These are phyloP conservation scores for Anomalospiza imberbis DNA, from an alignment of 2,797 vertebrate species.

Conservation along the genomic window DNA sequence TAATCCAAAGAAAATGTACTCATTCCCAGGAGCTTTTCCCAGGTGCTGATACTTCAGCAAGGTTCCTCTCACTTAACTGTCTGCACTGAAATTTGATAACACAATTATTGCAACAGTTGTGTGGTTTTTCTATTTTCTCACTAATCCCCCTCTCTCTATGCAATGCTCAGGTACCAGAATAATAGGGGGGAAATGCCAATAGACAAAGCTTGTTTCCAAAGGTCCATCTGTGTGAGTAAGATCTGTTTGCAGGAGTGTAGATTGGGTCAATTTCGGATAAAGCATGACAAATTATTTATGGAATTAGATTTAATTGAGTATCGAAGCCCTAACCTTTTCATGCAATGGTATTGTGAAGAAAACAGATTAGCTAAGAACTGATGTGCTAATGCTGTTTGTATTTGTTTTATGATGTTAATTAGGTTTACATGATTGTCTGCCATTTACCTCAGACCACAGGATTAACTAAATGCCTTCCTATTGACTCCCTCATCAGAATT, in stretches of 20 bases:
- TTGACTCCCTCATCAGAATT: conserved; percentile 22
- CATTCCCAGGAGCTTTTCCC: not conserved
- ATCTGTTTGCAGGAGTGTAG: not conserved
- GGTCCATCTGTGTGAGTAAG: not conserved
- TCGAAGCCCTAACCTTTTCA: not conserved
- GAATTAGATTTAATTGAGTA: not conserved
- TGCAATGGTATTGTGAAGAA: not conserved
- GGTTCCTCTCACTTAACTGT: not conserved
- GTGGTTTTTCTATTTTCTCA: not conserved
- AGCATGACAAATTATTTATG: not conserved
- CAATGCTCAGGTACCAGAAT: not conserved
- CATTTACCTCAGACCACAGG: conserved; percentile 35
- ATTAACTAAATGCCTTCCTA: conserved; percentile 32
- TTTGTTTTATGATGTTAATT: conserved; percentile 28
- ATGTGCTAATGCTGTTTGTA: conserved; percentile 7
- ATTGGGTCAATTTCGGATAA: not conserved
- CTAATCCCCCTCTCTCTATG: not conserved
- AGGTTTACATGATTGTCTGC: conserved; percentile 25
- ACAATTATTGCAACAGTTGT: not conserved
- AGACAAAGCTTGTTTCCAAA: not conserved
- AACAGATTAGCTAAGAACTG: not conserved
- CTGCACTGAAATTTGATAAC: not conserved
- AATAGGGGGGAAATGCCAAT: not conserved
- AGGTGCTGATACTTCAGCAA: not conserved
- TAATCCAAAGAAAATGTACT: not conserved